A percentile compares a stretch with the other conserved stretches of the same genome.
Evolutionary conservation across 2,113 vertebrate genomes (phyloP).

Genomic region (Malurus melanocephalus): DNA sequence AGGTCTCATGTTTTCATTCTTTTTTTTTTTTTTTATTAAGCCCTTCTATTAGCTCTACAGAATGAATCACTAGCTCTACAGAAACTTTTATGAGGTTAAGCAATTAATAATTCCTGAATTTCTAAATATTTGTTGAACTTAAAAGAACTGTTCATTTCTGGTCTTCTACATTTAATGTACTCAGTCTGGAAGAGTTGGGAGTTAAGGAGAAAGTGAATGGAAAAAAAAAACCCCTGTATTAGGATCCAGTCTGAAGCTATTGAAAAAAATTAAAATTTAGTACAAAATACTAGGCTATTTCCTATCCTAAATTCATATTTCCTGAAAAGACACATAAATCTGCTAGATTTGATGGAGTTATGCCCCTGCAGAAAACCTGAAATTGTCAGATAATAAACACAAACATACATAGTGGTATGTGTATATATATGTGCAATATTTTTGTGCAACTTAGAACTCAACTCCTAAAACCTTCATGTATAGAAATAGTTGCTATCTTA

Average conservation of each 20-base stretch:
- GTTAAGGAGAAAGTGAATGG: background rate
- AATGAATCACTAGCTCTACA: background rate
- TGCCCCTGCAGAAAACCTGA: background rate
- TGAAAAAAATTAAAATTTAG: background rate
- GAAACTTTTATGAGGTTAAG: background rate
- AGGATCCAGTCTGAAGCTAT: background rate
- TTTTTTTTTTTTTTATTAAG: background rate
- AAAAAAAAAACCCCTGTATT: background rate
- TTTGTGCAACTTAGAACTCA: background rate
- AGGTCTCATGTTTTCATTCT: background rate
- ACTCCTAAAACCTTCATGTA: background rate
- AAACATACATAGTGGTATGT: rapidly evolving
- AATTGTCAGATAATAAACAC: background rate
- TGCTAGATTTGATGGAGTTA: background rate
- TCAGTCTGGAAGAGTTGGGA: background rate
- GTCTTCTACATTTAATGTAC: background rate
- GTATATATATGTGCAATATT: background rate
- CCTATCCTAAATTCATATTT: background rate
- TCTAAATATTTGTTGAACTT: background rate
- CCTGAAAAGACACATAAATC: background rate
- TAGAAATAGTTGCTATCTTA: background rate
- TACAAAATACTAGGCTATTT: background rate
- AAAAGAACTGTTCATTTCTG: background rate
- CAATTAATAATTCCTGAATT: background rate
- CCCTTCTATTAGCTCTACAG: background rate